Percentiles rank a stretch among this genome's conserved stretches.
Conservation (phyloP, 2,888 invertebrate species). For the Trileptium ribeirensis region DNA sequence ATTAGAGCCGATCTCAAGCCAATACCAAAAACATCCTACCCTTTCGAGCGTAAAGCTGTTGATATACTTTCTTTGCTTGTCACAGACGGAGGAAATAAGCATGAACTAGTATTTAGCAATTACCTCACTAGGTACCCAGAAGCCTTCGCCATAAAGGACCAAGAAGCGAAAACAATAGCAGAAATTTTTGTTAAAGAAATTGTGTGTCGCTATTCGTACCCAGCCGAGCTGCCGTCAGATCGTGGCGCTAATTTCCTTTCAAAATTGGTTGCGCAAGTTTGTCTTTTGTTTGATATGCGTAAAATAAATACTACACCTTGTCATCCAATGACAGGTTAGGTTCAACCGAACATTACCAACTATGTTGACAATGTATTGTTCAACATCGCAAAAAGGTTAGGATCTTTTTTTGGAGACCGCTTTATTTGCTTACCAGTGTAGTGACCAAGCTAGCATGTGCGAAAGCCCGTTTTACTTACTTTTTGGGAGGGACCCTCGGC, state of each 20-base stretch:
- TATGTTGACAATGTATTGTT: slow-evolving; percentile 18
- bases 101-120: slow-evolving; percentile 7
- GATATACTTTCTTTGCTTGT: slow-evolving; percentile 1
- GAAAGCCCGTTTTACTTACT: slow-evolving; percentile 15
- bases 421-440: slow-evolving; percentile 13
- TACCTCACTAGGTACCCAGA: slow-evolving; percentile 13
- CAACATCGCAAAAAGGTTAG: slow-evolving; percentile 14
- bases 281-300: slow-evolving; percentile 1
- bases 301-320: slow-evolving; percentile 12
- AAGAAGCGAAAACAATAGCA: slow-evolving; percentile 17
- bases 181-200: slow-evolving; percentile 17
- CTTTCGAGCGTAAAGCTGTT: not conserved
- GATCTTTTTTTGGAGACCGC: not conserved
- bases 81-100: slow-evolving; percentile 18
- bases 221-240: slow-evolving; percentile 4
- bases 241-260: slow-evolving; percentile 14
- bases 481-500: slow-evolving; percentile 14
- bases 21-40: slow-evolving; percentile 14
- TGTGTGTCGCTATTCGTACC: slow-evolving; percentile 3
- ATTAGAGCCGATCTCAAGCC: slow-evolving; percentile 11
- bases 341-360: slow-evolving; percentile 18
- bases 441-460: not conserved
- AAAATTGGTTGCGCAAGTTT: not conserved
- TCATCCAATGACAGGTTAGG: slow-evolving; percentile 18
- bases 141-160: not conserved